Conservation (phyloP, 2,888 invertebrate species). For the Trileptium ribeirensis region DNA sequence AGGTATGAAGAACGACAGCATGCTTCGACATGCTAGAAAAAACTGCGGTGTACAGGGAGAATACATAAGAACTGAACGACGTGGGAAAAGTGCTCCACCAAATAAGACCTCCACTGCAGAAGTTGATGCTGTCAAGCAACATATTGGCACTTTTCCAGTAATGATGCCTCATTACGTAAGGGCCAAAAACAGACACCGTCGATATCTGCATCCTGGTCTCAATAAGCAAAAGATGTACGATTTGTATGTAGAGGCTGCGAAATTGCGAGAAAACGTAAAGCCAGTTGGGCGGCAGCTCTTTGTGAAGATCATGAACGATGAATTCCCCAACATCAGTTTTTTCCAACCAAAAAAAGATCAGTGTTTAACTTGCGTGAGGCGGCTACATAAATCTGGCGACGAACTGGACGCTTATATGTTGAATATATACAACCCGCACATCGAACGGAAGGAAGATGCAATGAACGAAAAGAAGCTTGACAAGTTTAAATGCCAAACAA, state of each 20-base stretch:
- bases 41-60: too few relatives aligned
- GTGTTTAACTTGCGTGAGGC: slow-evolving; percentile 6
- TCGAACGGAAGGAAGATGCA: neutral
- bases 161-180: neutral
- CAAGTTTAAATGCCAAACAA: neutral
- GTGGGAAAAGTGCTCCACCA: neutral
- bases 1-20: too few relatives aligned
- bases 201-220: neutral
- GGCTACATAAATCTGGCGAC: neutral
- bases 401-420: neutral
- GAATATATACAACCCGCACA: neutral
- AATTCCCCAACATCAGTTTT: slow-evolving; percentile 7
- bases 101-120: neutral
- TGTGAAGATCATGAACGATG: neutral
- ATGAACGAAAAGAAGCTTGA: neutral
- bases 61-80: neutral
- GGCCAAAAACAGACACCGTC: neutral
- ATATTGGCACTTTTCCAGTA: neutral
- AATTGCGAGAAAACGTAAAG: neutral
- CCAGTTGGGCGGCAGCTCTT: neutral
- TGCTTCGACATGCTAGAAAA: too few relatives aligned
- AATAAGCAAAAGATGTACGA: neutral
- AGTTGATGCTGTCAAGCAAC: neutral
- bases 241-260: neutral
- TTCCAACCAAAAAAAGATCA: slow-evolving; percentile 18